Percentiles rank a stretch among this genome's conserved stretches.
Evolutionary conservation across 1,140 invertebrate genomes (phyloP).

Genomic region (Heliconius hermathena): DNA sequence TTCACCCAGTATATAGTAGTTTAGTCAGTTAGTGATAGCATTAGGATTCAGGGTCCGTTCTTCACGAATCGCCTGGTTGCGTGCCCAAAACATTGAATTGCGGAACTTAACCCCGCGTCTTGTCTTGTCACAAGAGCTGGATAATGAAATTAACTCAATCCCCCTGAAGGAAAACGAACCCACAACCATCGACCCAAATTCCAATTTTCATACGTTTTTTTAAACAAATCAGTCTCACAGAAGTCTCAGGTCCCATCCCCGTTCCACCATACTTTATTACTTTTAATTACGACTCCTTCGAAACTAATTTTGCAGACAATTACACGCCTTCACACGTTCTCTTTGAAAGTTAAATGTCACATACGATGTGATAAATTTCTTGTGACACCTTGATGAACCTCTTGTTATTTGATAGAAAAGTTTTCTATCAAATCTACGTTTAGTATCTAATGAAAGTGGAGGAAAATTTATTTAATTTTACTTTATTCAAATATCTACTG

Average conservation of each 20-base stretch:
- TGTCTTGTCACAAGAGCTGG: too few species aligned
- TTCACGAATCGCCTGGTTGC: background rate
- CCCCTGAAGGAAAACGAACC: too few species aligned
- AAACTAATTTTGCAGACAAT: slow-evolving; percentile 4
- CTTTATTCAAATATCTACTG: too few species aligned
- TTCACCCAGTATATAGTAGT: too few species aligned
- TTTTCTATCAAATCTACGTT: too few species aligned
- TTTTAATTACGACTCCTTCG: background rate
- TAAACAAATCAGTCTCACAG: background rate
- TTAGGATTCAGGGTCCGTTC: too few species aligned
- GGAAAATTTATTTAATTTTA: too few species aligned
- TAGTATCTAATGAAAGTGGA: too few species aligned
- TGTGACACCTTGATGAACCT: slow-evolving; percentile 1
- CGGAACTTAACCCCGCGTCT: too few species aligned
- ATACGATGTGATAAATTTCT: background rate
- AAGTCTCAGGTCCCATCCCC: background rate
- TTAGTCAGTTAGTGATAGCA: too few species aligned
- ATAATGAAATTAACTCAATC: too few species aligned
- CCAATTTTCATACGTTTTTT: background rate
- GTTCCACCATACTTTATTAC: background rate
- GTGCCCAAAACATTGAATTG: background rate
- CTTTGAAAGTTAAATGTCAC: slow-evolving; percentile 5
- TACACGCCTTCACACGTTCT: background rate
- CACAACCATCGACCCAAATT: too few species aligned
- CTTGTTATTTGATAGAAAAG: background rate